A percentile compares a stretch with the other conserved stretches of the same genome.
phyloP scores from a whole-genome alignment of 64 coral and sea anemone genomes.

The Trachythela sp. region DNA sequence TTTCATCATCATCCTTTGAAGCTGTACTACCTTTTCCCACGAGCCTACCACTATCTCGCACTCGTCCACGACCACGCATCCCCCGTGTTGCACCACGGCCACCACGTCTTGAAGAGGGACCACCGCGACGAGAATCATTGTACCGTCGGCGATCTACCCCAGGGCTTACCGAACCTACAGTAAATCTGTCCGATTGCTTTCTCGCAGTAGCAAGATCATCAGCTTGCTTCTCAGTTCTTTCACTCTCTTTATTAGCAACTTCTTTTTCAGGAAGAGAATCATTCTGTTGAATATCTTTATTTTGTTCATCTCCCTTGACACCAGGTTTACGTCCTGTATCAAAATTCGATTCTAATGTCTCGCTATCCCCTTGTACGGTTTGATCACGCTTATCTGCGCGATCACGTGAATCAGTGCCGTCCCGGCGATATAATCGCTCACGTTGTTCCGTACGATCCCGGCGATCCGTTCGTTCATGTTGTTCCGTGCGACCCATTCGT shows the following conservation, averaged over 20 bases:
- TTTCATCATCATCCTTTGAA: background rate
- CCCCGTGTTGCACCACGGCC: background rate
- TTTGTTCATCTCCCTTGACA: background rate
- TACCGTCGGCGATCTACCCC: background rate
- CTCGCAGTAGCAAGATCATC: background rate
- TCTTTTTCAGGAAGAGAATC: background rate
- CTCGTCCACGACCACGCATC: conserved; percentile 17
- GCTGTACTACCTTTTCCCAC: conserved; percentile 7
- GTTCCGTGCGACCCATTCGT: background rate
- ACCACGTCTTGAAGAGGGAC: background rate
- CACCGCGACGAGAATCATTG: background rate
- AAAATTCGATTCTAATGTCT: background rate
- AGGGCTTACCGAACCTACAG: background rate
- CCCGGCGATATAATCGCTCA: background rate
- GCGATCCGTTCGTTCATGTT: background rate
- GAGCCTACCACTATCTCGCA: background rate
- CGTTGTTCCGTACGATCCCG: background rate
- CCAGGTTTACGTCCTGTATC: background rate
- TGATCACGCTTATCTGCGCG: background rate
- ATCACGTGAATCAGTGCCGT: background rate
- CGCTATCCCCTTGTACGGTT: background rate
- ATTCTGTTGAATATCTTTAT: background rate
- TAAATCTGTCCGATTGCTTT: background rate
- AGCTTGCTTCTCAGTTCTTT: background rate
- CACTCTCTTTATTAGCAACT: conserved; percentile 27